Base-by-base conservation (phyloP, 2,797 vertebrate species). In the Presbytis comata region DNA sequence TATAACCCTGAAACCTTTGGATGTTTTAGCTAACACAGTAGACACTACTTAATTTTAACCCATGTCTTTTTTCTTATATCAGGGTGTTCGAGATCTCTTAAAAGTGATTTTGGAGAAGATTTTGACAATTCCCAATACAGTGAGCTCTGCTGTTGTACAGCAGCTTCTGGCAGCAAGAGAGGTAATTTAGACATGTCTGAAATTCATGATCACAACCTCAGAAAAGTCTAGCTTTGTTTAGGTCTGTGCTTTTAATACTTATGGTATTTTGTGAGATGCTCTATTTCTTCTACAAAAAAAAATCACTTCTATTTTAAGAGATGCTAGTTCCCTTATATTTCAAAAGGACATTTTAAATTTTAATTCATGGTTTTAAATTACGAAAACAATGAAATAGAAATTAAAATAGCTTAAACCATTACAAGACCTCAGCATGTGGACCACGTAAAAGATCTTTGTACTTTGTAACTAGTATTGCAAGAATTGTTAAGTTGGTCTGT, bases 71-170 rank as follows among this genome's bases (percentile, higher is more conserved):
- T 94, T 95, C 13, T 91, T 44, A 44, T 87, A 88, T 93, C 96
- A 99, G 99, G 99, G 99, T 64, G 99, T 99, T 74, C 99, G 99
- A 1, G 99, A 99, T 98, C 98, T 99, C 1, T 98, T 99, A 97
- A 99, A 99, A 98, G 99, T 99, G 30, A 99, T 99, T 91, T 98
- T 99, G 98, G 99, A 99, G 98, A 99, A 99, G 98, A 99, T 99
- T 94, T 98, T 99, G 98, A 99, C 99, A 83, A 99, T 99, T 98
- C 99, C 99, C 0, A 99, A 99, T 96, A 99, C 99, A 10, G 99
- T 99, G 97, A 99, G 99, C 98, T 99, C 99, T 82, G 99, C 99
- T 94, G 99, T 99, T 94, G 99, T 99, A 59, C 99, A 99, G 93
- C 99, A 99, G 96, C 99, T 99, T 97, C 98, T 99, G 86, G 99